phyloP scores from a whole-genome alignment of 2,888 invertebrate species.

The Cephus nigrinus region DNA sequence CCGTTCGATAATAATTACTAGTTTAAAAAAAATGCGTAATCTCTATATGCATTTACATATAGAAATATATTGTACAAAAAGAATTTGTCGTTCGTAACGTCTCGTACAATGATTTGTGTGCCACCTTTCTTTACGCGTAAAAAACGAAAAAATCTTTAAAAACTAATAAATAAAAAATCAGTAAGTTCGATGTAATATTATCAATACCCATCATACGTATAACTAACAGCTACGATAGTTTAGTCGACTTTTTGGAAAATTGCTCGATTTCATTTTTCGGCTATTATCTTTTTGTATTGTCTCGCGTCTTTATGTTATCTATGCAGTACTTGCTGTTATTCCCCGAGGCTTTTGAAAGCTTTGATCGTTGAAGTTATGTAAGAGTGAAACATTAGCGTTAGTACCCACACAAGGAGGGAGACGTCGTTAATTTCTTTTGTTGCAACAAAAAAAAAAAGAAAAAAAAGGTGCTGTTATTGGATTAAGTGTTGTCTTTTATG shows the following conservation, averaged over 20 bases:
- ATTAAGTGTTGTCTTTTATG: conserved; percentile 30
- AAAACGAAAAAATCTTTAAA: not conserved
- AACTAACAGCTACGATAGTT: not conserved
- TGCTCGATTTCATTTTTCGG: conserved; percentile 18
- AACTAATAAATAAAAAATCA: not conserved
- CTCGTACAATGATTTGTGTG: not conserved
- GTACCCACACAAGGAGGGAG: conserved; percentile 39
- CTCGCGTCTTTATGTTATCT: conserved; percentile 23
- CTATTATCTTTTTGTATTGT: conserved; percentile 36
- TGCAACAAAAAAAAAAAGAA: not conserved
- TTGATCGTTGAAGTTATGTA: conserved; percentile 35
- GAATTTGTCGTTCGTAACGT: not conserved
- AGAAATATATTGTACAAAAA: not conserved
- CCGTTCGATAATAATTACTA: not conserved
- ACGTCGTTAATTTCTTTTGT: conserved; percentile 35
- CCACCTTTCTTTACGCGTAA: not conserved
- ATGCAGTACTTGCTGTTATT: conserved; percentile 35
- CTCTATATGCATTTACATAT: not conserved
- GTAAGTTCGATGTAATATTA: not conserved
- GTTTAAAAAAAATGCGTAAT: not conserved
- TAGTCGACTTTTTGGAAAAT: conserved; percentile 28
- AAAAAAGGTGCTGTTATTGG: conserved; percentile 34
- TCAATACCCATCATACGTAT: not conserved
- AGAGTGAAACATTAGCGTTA: conserved; percentile 43
- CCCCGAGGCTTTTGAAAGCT: conserved; percentile 33